Conservation (phyloP, 2,888 invertebrate genomes). For the Athrips mouffetella region DNA sequence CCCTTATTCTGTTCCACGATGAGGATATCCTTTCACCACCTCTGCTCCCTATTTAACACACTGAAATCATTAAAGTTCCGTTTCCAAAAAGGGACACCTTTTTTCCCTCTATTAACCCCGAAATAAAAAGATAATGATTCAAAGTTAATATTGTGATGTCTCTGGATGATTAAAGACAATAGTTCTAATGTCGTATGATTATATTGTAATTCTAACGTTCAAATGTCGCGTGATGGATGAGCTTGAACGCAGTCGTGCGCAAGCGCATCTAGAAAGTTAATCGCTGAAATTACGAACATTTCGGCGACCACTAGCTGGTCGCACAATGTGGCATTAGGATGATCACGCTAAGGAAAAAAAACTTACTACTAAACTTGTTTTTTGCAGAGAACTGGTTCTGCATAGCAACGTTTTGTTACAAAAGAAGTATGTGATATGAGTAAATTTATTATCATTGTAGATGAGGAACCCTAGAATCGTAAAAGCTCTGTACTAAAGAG, state of each 20-base stretch:
- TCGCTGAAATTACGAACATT: slow-evolving; percentile 42
- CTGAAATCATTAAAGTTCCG: slow-evolving; percentile 10
- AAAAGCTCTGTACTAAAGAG: background rate
- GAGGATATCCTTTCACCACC: slow-evolving; percentile 9
- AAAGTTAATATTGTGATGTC: background rate
- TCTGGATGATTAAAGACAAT: background rate
- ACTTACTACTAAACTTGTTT: background rate
- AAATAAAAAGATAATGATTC: background rate
- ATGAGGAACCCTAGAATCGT: background rate
- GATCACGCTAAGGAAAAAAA: background rate
- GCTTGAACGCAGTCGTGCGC: slow-evolving; percentile 18
- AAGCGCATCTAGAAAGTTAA: slow-evolving; percentile 50
- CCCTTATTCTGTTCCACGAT: background rate
- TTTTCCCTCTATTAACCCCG: background rate
- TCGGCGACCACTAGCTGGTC: slow-evolving; percentile 29
- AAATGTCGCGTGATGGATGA: slow-evolving; percentile 26
- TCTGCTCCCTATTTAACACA: background rate
- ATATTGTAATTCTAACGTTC: slow-evolving; percentile 4
- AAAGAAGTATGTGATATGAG: background rate
- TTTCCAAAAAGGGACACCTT: slow-evolving; percentile 4
- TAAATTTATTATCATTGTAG: background rate
- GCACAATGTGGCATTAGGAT: background rate
- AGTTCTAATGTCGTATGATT: slow-evolving; percentile 5
- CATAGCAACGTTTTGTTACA: background rate
- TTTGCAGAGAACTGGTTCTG: background rate